Evolutionary conservation across 2,888 invertebrate genomes (phyloP).

Genomic region (Cantharis rustica): DNA sequence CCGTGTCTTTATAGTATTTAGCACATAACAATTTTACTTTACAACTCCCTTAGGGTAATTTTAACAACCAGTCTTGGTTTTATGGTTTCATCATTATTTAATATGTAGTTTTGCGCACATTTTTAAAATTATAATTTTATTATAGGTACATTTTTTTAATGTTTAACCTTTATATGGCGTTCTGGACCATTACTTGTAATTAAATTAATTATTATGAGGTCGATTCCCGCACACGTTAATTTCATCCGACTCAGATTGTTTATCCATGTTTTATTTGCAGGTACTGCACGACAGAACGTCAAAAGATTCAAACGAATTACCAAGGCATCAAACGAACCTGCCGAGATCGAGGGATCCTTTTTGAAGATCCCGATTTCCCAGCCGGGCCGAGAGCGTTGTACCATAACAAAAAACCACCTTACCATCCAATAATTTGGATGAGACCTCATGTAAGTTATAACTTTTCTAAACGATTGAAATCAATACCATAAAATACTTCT

Average conservation of each 20-base stretch:
- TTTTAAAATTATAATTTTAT: background rate
- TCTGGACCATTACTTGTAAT: background rate
- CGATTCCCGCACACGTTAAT: no score
- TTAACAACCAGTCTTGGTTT: background rate
- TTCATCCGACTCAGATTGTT: no score
- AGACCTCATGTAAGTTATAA: constrained; percentile 68
- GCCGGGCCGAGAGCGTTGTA: constrained; percentile 61
- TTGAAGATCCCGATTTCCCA: constrained; percentile 68
- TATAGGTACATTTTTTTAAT: background rate
- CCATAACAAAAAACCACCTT: constrained; percentile 61
- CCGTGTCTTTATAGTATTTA: background rate
- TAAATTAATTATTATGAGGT: background rate
- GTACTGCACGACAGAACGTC: constrained; percentile 59
- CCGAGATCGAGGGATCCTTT: constrained; percentile 62
- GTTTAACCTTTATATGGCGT: background rate
- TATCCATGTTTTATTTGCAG: constrained; percentile 45
- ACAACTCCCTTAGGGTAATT: background rate
- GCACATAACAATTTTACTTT: background rate
- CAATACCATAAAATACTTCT: background rate
- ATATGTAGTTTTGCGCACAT: background rate
- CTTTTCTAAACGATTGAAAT: background rate
- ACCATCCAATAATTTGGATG: constrained; percentile 66
- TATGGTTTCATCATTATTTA: background rate
- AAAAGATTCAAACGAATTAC: constrained; percentile 54
- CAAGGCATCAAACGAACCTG: constrained; percentile 60